Base-by-base conservation (phyloP, 2,797 vertebrate genomes). In the Periophthalmus magnuspinnatus region DNA sequence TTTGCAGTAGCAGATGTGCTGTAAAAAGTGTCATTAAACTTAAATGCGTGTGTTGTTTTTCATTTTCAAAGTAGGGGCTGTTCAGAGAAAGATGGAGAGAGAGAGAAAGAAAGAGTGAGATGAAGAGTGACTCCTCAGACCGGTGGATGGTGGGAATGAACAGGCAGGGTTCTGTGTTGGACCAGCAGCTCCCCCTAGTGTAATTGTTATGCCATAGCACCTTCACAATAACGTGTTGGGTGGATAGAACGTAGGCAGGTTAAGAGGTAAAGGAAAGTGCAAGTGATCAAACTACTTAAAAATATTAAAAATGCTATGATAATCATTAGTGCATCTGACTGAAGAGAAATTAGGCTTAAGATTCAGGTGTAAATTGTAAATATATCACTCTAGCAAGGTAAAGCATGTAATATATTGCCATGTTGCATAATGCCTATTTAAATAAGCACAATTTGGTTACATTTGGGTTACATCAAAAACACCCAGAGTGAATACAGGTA, bases 101-200 rank as follows among this genome's bases (percentile, higher is more conserved):
- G n/a, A 38, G 60, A 79, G 70, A 69, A 33, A 57, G 13, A 32
- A 10, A 38, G 17, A 33, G 11, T 19, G 21, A 70, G 19, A 34
- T 79, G 24, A 63, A 16, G 65, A 58, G 68, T 70, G 72, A 66
- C 55, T 64, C 48, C 72, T 19, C 58, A 80, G 69, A 71, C 19
- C 6, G 10, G n/a, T 32, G 32, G 69, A 77, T 10, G 22, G 55
- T 54, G 34, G 36, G 62, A 59, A 76, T 78, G 22, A 82, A 75
- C 5, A 45, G 36, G 9, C 38, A 60, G 0, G 24, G 14, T 21
- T 81, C 64, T 70, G 62, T 36, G 71, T 72, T 82, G 83, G 81
- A 86, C 80, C 86, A 82, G 77, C 55, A 79, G 71, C 76, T 22
- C 87, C 89, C 86, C 82, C 89, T 86, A 81, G 83, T 88, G 89